Conservation (phyloP, 2,113 vertebrate genomes). For the Dipodomys merriami region DNA sequence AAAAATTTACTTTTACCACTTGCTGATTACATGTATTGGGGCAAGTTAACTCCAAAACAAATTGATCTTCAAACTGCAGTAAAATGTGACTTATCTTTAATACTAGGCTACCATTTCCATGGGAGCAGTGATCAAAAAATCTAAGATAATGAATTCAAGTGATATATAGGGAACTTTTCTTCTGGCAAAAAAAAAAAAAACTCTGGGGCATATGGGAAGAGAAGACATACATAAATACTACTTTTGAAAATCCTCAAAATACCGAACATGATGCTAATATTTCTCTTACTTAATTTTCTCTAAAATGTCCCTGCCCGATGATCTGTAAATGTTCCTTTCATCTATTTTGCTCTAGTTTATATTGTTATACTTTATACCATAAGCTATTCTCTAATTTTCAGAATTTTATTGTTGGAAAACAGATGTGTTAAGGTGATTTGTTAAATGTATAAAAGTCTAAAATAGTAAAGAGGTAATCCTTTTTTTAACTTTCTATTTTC, state of each 20-base stretch:
- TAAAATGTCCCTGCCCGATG: not conserved
- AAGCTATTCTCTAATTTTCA: constrained; percentile 32
- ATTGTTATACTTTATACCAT: not conserved
- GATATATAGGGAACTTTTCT: not conserved
- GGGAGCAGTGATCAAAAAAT: not conserved
- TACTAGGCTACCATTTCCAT: not conserved
- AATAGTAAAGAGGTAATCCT: not conserved
- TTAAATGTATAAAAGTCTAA: constrained; percentile 18
- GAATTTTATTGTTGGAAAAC: not conserved
- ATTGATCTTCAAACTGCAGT: not conserved
- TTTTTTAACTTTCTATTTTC: not conserved
- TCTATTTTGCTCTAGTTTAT: constrained; percentile 8
- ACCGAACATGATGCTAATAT: not conserved
- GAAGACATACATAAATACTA: not conserved
- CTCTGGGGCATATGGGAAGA: not conserved
- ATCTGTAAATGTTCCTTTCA: not conserved
- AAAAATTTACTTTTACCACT: not conserved
- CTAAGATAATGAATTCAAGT: constrained; percentile 40
- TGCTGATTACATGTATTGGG: not conserved
- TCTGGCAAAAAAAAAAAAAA: not conserved
- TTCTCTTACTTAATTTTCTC: not conserved
- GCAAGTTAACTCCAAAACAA: not conserved
- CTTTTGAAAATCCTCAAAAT: not conserved
- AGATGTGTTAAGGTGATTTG: not conserved
- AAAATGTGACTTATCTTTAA: not conserved